phyloP scores from a whole-genome alignment of 2,797 vertebrate species.

The Dipus sagitta region DNA sequence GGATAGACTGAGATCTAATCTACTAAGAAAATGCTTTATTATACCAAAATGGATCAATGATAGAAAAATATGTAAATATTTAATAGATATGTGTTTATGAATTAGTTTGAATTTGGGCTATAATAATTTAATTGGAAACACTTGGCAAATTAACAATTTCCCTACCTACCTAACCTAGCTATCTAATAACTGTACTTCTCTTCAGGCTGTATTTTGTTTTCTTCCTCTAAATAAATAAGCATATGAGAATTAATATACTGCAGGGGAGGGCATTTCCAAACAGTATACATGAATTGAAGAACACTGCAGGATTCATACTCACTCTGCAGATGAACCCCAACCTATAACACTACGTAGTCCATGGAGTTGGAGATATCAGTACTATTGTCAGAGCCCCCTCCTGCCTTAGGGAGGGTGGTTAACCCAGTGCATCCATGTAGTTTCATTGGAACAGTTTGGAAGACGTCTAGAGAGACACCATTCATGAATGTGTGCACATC shows the following conservation, averaged over 20 bases:
- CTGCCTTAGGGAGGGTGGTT: not conserved
- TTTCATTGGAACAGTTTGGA: conserved; percentile 32
- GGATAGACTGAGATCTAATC: not conserved
- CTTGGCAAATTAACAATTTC: conserved; percentile 15
- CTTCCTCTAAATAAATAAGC: conserved; percentile 28
- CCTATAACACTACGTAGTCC: not conserved
- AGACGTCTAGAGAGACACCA: not conserved
- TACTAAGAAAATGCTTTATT: not conserved
- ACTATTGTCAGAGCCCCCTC: not conserved
- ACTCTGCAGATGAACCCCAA: not conserved
- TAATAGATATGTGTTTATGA: not conserved
- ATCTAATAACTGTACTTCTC: not conserved
- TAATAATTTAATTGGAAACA: not conserved
- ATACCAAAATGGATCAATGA: not conserved
- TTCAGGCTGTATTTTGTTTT: conserved; percentile 12
- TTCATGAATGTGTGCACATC: not conserved
- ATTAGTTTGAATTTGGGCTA: conserved; percentile 19
- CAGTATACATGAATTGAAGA: conserved; percentile 39
- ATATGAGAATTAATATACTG: not conserved
- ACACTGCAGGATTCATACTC: conserved; percentile 44
- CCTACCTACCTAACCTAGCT: not conserved
- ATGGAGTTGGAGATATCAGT: not conserved
- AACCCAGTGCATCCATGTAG: not conserved
- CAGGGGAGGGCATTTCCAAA: not conserved
- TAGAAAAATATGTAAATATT: not conserved